These are phyloP conservation scores for Protonemura montana DNA, from an alignment of 2,888 invertebrate species.

Conservation along the genomic window DNA sequence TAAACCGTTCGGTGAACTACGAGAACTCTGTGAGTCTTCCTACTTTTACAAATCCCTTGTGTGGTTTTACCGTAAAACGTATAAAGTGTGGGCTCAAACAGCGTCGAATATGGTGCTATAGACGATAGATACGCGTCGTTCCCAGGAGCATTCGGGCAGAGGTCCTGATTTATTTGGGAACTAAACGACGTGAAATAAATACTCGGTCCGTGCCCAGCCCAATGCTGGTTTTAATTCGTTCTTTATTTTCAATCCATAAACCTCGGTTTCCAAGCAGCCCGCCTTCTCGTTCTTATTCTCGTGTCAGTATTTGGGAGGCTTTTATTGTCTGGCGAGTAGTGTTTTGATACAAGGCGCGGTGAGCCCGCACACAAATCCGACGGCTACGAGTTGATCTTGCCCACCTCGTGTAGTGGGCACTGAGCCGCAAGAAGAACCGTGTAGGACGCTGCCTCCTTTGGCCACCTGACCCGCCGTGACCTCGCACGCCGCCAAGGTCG, in stretches of 20 bases:
- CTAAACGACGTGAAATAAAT: background rate
- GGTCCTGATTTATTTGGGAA: background rate
- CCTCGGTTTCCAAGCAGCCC: background rate
- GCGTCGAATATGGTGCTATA: background rate
- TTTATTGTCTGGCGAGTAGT: background rate
- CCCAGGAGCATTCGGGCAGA: background rate
- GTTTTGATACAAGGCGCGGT: background rate
- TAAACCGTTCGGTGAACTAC: background rate
- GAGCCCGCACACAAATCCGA: background rate
- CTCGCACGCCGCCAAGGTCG: background rate
- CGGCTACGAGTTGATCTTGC: background rate
- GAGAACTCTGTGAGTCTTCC: background rate
- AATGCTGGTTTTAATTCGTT: background rate
- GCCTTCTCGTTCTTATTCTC: background rate
- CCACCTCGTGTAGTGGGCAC: background rate
- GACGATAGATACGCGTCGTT: background rate
- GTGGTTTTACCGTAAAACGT: background rate
- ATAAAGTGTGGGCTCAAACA: background rate
- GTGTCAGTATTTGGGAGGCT: background rate
- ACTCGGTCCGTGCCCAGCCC: background rate
- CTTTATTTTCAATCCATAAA: background rate
- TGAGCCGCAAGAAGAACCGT: background rate
- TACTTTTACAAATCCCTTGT: background rate
- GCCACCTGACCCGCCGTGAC: background rate
- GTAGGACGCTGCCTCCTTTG: background rate